phyloP scores from a whole-genome alignment of 2,797 vertebrate genomes.

The Neostethus bicornis region DNA sequence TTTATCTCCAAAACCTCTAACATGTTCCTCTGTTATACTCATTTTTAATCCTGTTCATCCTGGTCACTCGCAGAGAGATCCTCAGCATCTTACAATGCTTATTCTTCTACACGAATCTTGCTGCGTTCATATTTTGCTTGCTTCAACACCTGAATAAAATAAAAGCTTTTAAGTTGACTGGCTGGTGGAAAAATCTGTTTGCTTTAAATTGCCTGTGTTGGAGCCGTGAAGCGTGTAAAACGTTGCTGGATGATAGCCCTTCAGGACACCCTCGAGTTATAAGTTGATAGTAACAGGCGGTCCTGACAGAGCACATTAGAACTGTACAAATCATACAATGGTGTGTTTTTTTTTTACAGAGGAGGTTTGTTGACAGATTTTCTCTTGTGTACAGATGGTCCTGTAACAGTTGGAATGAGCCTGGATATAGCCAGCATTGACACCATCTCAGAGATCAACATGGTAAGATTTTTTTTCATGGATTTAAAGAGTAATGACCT shows the following conservation, averaged over 20 bases:
- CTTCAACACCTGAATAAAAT: neutral
- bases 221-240: neutral
- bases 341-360: neutral
- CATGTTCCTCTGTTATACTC: too few species aligned
- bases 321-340: neutral
- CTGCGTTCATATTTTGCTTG: neutral
- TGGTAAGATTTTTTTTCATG: constrained; percentile 77
- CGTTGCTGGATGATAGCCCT: neutral
- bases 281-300: too few species aligned
- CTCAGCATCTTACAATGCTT: too few species aligned
- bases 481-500: neutral
- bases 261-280: neutral
- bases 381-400: constrained; percentile 79
- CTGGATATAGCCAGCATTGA: constrained; percentile 94
- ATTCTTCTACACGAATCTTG: too few species aligned
- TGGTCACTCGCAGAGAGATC: too few species aligned
- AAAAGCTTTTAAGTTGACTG: neutral
- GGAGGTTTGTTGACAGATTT: neutral
- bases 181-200: neutral
- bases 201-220: neutral
- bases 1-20: too few species aligned
- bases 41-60: too few species aligned
- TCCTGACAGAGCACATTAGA: neutral
- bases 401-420: constrained; percentile 92
- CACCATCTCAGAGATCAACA: constrained; percentile 95